Evolutionary conservation across 2,888 invertebrate species (phyloP), one percentile per base, ranked within the genome.

Genomic region (Uloborus plumipes): DNA sequence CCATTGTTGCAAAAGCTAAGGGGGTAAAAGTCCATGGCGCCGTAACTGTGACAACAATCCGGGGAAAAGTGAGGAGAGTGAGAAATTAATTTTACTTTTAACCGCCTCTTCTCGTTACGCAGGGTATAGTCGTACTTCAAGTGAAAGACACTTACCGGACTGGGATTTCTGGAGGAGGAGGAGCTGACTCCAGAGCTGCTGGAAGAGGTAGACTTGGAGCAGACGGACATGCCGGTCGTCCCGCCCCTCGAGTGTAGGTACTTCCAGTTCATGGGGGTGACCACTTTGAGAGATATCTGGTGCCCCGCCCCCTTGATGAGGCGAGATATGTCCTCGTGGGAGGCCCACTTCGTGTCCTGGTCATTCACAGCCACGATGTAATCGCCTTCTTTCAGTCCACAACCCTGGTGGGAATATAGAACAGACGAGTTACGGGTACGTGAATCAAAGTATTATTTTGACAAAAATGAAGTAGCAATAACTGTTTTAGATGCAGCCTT

Each of bases 261-360:
- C 75, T 88, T 87, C 76, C 86, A 84, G 67, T 88, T 88, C 84
- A 88, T 87, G 0, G 89, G 97, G 7, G 97, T 97, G 39, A 97
- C 95, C 51, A 98, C 92, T 87, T 94, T 93, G 85, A 98, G 90
- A 79, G 93, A 94, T 66, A 98, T 92, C 0, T 93, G 92, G 87
- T 94, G 93, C 1, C 94, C 95, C 16, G 89, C 88, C 15, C 94
- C 92, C 87, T 95, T 94, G 85, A 98, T 96, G 62, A 95, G 91
- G 1, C 93, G 91, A 6, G 97, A 97, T 61, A 96, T 96, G 88
- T 97, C 95, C 84, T 95, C 96, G 88, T 98, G 97, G 0, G 94
- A 93, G 66, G 94, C 93, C 97, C 97, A 98, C 89, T 97, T 97
- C 3, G 96, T 96, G 89, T 98, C 97, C 85, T 92, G 91, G 70